phyloP scores from a whole-genome alignment of 2,888 invertebrate genomes.

The Eilema caniola region DNA sequence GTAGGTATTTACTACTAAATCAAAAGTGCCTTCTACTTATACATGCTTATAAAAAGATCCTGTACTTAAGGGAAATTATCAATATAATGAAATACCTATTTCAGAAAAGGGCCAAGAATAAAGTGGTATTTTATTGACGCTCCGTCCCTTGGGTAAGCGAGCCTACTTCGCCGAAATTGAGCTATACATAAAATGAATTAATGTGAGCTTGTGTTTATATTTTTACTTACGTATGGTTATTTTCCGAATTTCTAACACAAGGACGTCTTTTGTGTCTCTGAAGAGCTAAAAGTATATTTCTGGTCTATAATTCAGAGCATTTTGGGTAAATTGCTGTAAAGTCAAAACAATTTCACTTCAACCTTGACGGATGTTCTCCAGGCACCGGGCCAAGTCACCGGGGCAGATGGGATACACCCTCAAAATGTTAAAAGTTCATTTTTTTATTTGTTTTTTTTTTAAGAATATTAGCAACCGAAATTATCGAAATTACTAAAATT shows the following conservation, averaged over 20 bases:
- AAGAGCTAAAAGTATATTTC: neutral
- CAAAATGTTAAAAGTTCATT: no score
- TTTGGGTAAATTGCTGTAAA: no score
- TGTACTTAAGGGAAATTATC: constrained; percentile 40
- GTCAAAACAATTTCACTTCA: no score
- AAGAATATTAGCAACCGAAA: no score
- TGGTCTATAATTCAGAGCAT: neutral
- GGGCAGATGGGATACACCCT: no score
- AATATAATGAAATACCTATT: constrained; percentile 55
- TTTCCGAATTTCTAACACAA: neutral
- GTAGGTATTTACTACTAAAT: constrained; percentile 4
- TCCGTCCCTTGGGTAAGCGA: constrained; percentile 50
- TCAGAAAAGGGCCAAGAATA: constrained; percentile 52
- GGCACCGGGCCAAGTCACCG: no score
- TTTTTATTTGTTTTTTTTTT: no score
- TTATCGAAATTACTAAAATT: no score
- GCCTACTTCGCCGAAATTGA: constrained; percentile 47
- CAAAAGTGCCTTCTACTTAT: constrained; percentile 5
- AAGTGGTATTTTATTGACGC: constrained; percentile 67
- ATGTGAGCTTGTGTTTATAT: constrained; percentile 36
- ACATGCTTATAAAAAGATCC: constrained; percentile 15
- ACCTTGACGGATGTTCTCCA: no score
- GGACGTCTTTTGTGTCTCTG: neutral
- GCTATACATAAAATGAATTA: constrained; percentile 37
- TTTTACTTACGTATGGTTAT: constrained; percentile 13